Evolutionary conservation across 1,140 invertebrate genomes (phyloP).

Genomic region (Nephila pilipes): DNA sequence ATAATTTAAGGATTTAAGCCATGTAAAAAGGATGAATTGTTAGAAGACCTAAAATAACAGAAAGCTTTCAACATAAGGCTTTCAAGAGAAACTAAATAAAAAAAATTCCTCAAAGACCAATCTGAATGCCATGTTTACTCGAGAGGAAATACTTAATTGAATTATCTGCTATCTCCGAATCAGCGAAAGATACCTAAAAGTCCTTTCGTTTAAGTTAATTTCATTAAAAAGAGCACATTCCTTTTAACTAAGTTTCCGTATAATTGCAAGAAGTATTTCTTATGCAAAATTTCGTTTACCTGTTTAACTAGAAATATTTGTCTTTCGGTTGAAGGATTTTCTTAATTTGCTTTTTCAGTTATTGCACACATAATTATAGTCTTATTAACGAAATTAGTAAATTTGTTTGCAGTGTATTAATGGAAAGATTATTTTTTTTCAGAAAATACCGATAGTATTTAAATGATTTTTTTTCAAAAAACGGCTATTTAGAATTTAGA

Average conservation of each 20-base stretch:
- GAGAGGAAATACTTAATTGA: constrained; percentile 15
- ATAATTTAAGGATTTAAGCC: no score
- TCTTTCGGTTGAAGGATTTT: background rate
- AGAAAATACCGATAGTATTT: background rate
- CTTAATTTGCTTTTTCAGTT: background rate
- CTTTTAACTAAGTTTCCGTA: constrained; percentile 44
- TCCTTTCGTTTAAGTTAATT: constrained; percentile 45
- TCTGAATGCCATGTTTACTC: constrained; percentile 25
- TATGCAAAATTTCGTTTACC: constrained; percentile 12
- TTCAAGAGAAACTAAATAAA: background rate
- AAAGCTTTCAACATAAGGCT: background rate
- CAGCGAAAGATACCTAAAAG: constrained; percentile 28
- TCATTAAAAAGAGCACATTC: constrained; percentile 45
- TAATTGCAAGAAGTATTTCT: constrained; percentile 32
- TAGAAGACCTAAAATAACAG: background rate
- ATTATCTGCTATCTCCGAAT: background rate
- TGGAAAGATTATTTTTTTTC: background rate
- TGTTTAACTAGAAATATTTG: constrained; percentile 14
- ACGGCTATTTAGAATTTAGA: no score
- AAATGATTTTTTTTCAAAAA: no score
- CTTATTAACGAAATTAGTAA: constrained; percentile 2
- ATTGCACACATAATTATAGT: background rate
- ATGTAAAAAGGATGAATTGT: background rate
- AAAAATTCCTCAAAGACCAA: background rate
- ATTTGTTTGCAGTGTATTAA: background rate